Evolutionary conservation across 2,888 invertebrate genomes (phyloP).

Genomic region (Atherix ibis): DNA sequence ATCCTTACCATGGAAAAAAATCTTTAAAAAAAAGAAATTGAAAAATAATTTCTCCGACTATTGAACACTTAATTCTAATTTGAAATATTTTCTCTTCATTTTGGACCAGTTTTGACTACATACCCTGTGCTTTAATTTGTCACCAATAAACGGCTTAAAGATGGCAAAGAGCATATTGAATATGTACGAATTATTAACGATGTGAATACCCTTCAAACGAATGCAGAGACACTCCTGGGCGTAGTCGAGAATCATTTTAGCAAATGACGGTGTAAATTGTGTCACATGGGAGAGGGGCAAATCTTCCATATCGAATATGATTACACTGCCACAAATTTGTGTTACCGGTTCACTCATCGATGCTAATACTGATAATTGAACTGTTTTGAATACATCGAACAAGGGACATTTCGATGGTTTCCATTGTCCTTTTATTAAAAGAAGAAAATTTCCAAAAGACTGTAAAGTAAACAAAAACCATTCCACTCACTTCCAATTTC

Average conservation of each 20-base stretch:
- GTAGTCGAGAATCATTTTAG: conserved; percentile 55
- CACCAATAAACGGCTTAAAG: conserved; percentile 75
- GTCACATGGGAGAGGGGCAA: conserved; percentile 53
- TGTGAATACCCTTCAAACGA: conserved; percentile 70
- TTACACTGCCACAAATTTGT: conserved; percentile 58
- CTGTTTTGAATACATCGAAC: conserved; percentile 50
- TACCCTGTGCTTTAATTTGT: conserved; percentile 63
- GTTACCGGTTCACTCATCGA: conserved; percentile 65
- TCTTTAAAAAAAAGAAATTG: conserved; percentile 29
- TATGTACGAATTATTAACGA: conserved; percentile 73
- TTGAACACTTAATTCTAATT: too few relatives aligned
- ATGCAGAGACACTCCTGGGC: conserved; percentile 67
- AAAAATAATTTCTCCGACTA: too few relatives aligned
- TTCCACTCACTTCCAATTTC: conserved; percentile 49
- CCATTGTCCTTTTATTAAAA: conserved; percentile 44
- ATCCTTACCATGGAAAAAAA: conserved; percentile 60
- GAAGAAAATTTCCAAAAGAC: conserved; percentile 1
- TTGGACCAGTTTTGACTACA: conserved; percentile 17
- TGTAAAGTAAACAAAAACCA: background rate
- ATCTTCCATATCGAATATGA: conserved; percentile 62
- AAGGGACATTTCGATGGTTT: conserved; percentile 51
- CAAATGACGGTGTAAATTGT: conserved; percentile 65
- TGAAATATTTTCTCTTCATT: background rate
- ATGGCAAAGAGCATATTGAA: conserved; percentile 76
- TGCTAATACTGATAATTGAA: conserved; percentile 53